A percentile compares a stretch with the other conserved stretches of the same genome.
Evolutionary conservation across 2,888 invertebrate species (phyloP).

Genomic region (Eupithecia exiguata): DNA sequence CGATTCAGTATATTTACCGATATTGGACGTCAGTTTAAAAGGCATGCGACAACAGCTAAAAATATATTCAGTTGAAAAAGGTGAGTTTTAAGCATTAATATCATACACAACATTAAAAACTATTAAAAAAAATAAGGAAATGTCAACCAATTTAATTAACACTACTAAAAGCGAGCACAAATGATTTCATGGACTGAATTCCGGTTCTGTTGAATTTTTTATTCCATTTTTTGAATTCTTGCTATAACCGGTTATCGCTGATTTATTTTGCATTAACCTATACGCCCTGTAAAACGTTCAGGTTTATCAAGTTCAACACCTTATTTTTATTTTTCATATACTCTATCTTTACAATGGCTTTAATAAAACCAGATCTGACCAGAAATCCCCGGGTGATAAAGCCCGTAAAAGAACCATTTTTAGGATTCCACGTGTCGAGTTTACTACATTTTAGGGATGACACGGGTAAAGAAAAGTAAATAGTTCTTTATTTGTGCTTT

Average conservation of each 20-base stretch:
- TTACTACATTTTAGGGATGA: background rate
- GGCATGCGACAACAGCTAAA: slow-evolving; percentile 27
- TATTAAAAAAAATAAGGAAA: background rate
- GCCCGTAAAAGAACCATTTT: background rate
- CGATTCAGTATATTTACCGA: slow-evolving; percentile 12
- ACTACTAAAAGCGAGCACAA: background rate
- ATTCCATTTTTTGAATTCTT: background rate
- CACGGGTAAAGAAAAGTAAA: background rate
- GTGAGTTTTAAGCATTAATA: slow-evolving; percentile 15
- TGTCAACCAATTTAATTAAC: background rate
- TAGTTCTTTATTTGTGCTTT: background rate
- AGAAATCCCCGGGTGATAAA: background rate
- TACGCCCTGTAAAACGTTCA: background rate
- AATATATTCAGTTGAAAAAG: slow-evolving; percentile 33
- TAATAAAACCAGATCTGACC: slow-evolving; percentile 2
- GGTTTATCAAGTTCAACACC: background rate
- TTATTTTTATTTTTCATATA: background rate
- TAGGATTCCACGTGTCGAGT: background rate
- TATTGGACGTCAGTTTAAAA: slow-evolving; percentile 5
- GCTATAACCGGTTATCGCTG: background rate
- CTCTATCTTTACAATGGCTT: background rate
- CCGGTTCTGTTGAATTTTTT: background rate
- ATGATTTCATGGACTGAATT: background rate
- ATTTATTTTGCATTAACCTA: background rate
- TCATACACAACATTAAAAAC: too few species aligned